Evolutionary conservation across 2,113 vertebrate genomes (phyloP), one percentile per base, ranked within the genome.

Genomic region (Montifringilla adamsi): DNA sequence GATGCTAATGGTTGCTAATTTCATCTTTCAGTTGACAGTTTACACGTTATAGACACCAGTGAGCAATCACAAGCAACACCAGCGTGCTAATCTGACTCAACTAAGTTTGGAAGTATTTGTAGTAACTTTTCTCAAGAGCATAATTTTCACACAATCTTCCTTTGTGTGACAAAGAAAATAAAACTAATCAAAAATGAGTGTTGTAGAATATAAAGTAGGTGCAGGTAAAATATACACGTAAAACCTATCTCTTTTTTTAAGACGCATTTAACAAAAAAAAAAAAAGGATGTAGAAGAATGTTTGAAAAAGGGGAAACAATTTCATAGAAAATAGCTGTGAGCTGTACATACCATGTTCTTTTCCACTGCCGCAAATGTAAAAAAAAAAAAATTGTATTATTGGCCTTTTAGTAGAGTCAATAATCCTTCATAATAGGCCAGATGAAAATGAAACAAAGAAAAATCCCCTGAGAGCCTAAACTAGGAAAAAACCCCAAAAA

Each of bases 301-400:
- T 27, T 53, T 58, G 9, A 18, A 69, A 67, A 63, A 18, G 33
- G 9, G 5, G 5, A 15, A 4, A 17, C 1, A 41, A 7, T 39
- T 81, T 31, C 11, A 44, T 5, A 60, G 41, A 53, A 69, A 69
- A 53, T 5, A 68, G 2, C 3, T 37, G 9, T 46, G 7, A 9
- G 7, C 30, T 69, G 31, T 10, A 28, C 2, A 10, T 56, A 27
- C n/a, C 7, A 26, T 56, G 6, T 55, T 72, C 27, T 68, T 82
- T 6, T 3, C 9, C 5, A 26, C 6, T 80, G 0, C 17, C 7
- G 1, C 7, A 46, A 43, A 69, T n/a, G 6, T 50, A 17, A 84
- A 55, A 88, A 15, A 90, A 52, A 26, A 15, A 79, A 49, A 90
- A 84, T 0, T 21, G 1, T 35, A 31, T 19, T 50, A 44, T 47